Base-by-base conservation (phyloP, 35 echinoderm and acorn worm species). In the Apostichopus japonicus region DNA sequence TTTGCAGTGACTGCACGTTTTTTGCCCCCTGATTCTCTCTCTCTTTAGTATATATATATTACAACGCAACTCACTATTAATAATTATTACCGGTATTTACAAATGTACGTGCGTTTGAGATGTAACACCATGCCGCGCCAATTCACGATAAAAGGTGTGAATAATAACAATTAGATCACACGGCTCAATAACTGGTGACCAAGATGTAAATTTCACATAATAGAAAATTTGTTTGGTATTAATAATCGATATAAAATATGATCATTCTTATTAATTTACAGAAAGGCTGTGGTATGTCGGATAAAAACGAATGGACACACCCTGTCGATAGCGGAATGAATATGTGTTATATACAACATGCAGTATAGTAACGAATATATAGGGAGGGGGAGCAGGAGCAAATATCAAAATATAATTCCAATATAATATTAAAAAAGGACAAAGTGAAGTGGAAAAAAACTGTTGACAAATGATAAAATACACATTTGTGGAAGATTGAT, bases 191-290 rank as follows among this genome's bases (percentile, higher is more conserved):
- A 19, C 15, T 75, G 71, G 21, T 75, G 71, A 75, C 22, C 71
- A 23, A 75, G 71, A 21, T 21, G 21, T 75, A 21, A 75, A 15
- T 75, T 75, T 21, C 16, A 19, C 15, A n/a, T 75, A 75, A 61
- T 61, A 61, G 57, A 13, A 61, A 44, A 44, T 44, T 44, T 3
- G 33, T 61, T 61, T 61, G 57, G 57, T 61, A 61, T 61, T 75
- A 75, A 75, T 75, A 21, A 75, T 75, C 71, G 71, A 75, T 75
- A 44, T 4, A 75, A 75, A 75, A 61, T 75, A n/a, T 75, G 17
- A 75, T 75, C 14, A 6, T 19, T 19, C 15, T 21, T 75, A 21
- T 6, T n/a, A 75, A 21, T 75, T 21, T 19, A 0, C 17, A 21
- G n/a, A 21, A 75, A 19, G 13, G 71, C 6, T n/a, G 17, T 75